These are phyloP conservation scores for Sapayoa aenigma DNA, from an alignment of 2,113 vertebrate genomes.

Conservation along the genomic window DNA sequence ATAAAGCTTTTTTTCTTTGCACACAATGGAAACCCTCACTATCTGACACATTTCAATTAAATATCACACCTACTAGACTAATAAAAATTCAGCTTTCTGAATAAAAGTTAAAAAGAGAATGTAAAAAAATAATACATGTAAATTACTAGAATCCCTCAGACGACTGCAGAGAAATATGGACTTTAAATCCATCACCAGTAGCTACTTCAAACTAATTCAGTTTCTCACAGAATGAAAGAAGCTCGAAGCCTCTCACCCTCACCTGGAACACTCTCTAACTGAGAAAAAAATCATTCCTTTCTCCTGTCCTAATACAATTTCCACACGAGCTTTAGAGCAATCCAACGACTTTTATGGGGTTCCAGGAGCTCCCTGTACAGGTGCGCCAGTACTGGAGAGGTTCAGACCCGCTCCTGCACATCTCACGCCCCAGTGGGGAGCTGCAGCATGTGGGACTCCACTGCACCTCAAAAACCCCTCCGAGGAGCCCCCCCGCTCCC, in stretches of 20 bases:
- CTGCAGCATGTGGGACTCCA: no score
- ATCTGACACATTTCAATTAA: background rate
- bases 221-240: background rate
- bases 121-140: background rate
- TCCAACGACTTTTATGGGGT: background rate
- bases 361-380: background rate
- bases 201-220: background rate
- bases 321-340: background rate
- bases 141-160: no score
- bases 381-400: background rate
- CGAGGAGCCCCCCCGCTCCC: no score
- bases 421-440: background rate
- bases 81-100: conserved; percentile 30
- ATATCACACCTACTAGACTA: background rate
- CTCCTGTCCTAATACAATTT: background rate
- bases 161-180: no score
- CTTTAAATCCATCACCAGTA: background rate
- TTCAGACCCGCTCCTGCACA: background rate
- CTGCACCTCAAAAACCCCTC: no score
- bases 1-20: background rate
- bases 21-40: background rate
- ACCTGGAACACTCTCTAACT: background rate
- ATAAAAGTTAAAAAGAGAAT: background rate
- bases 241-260: background rate
- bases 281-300: background rate